Base-by-base conservation (phyloP, 2,797 vertebrate genomes). In the Fringilla coelebs region DNA sequence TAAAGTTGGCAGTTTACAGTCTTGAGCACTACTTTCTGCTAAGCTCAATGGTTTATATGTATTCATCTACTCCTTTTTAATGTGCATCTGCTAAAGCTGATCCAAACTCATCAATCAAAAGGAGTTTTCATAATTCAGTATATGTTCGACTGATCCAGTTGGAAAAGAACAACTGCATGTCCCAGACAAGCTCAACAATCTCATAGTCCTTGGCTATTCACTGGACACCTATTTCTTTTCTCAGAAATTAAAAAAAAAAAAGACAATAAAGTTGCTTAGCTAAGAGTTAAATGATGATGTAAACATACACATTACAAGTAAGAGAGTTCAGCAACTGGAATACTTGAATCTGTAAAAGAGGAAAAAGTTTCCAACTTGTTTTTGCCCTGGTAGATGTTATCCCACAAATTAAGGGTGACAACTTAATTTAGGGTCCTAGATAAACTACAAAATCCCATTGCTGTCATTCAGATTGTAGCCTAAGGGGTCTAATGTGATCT, bases 1-100 rank as follows among this genome's bases (percentile, higher is more conserved):
- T 95, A 96, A 97, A 97, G 91, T 97, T 97, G 92, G 89, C 94
- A 93, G 95, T 97, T 98, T 97, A 97, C 93, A 94, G 90, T 77
- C 70, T 94, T 96, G 94, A 96, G 94, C 48, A 94, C 81, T 92
- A 95, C 89, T 96, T 97, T 96, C 93, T 93, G 88, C 90, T 92
- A 96, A 94, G 36, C 74, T 94, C 66, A 11, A 58, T 94, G 90
- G 74, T 95, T 97, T 96, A 72, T 94, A 88, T 22, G 76, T 77
- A 88, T 94, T 97, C 85, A 96, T 94, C 87, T 93, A 54, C 77
- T 90, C 71, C 70, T 94, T 96, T 90, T 88, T 83, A 97, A 95
- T 89, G 54, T 90, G 79, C 75, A 70, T 61, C 72, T 97, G 94
- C 94, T 93, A 97, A 90, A 74, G 70, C 71, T 7, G 61, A 95